Evolutionary conservation across 2,888 invertebrate genomes (phyloP).

Genomic region (Yponomeuta cagnagella): DNA sequence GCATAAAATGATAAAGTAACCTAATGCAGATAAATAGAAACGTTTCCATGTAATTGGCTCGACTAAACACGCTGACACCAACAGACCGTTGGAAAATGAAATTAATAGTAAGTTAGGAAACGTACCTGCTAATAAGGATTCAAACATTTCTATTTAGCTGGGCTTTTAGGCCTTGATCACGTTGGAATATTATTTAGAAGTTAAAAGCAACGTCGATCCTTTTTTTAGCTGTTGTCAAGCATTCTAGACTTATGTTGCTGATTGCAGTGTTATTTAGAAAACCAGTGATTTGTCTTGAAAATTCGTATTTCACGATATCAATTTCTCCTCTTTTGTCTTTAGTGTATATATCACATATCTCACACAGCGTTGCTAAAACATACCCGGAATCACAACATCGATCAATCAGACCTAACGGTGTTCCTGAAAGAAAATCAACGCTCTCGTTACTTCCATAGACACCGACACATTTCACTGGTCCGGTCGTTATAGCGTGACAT

Average conservation of each 20-base stretch:
- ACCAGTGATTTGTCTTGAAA: no score
- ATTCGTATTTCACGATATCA: no score
- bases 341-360: no score
- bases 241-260: no score
- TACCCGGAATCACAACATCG: not conserved
- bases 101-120: conserved; percentile 60
- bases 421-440: no score
- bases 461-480: conserved; percentile 42
- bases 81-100: conserved; percentile 49
- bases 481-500: conserved; percentile 46
- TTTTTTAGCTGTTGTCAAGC: no score
- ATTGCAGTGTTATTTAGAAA: no score
- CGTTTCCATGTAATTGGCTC: conserved; percentile 10
- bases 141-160: not conserved
- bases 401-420: not conserved
- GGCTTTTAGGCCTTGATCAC: conserved; percentile 39
- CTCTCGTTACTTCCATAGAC: not conserved
- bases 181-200: conserved; percentile 35
- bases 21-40: conserved; percentile 10
- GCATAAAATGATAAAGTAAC: conserved; percentile 2
- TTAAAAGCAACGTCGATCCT: no score
- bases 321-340: no score
- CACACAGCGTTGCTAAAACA: no score
- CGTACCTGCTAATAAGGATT: conserved; percentile 17
- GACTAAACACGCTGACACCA: conserved; percentile 26